phyloP scores from a whole-genome alignment of 2,113 vertebrate genomes.

The Indri indri region DNA sequence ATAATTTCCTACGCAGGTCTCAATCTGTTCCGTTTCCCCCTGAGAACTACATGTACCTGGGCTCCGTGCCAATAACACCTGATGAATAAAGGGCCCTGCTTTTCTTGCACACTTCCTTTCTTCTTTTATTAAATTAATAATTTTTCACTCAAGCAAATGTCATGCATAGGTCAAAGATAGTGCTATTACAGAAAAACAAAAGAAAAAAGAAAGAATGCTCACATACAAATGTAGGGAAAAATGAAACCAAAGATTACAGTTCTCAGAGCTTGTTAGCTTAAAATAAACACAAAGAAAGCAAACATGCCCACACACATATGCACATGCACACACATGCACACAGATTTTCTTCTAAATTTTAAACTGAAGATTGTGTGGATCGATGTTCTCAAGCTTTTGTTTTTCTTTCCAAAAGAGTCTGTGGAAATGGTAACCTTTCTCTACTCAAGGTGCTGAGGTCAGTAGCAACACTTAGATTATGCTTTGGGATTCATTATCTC shows the following conservation, averaged over 20 bases:
- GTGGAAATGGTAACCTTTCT: neutral
- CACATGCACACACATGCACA: neutral
- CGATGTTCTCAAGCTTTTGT: neutral
- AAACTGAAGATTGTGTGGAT: neutral
- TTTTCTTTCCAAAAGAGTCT: neutral
- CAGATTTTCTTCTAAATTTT: neutral
- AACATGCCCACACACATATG: no score
- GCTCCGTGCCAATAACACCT: neutral
- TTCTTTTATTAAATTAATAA: conserved; percentile 35
- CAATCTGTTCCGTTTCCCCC: neutral
- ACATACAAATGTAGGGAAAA: neutral
- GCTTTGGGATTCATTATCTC: neutral
- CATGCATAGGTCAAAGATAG: conserved; percentile 29
- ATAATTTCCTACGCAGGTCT: neutral
- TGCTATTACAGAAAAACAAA: neutral
- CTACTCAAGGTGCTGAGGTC: neutral
- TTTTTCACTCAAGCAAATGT: conserved; percentile 44
- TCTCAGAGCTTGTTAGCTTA: neutral
- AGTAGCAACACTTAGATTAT: neutral
- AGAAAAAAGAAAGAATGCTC: neutral
- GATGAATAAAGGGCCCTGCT: neutral
- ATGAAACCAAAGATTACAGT: neutral
- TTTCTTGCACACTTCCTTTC: neutral
- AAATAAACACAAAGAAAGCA: neutral
- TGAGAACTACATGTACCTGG: neutral